phyloP scores from a whole-genome alignment of 1,140 invertebrate species.

The Caenorhabditis latens region DNA sequence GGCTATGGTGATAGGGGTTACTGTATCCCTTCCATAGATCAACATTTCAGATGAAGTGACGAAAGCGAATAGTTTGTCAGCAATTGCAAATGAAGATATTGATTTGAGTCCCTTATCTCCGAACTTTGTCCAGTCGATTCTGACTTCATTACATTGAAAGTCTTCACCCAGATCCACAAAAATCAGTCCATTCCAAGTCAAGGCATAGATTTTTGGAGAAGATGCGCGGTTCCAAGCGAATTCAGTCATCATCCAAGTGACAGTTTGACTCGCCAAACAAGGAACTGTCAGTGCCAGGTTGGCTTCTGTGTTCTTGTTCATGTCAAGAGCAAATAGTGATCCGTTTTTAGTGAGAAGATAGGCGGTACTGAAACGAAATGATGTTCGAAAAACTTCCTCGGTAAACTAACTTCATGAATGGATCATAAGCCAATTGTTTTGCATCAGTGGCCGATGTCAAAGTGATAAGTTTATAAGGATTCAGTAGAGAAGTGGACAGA shows the following conservation, averaged over 20 bases:
- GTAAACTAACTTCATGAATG: slow-evolving; percentile 73
- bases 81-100: slow-evolving; percentile 75
- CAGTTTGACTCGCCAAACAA: slow-evolving; percentile 73
- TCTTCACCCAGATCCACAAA: slow-evolving; percentile 66
- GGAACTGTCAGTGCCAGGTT: slow-evolving; percentile 71
- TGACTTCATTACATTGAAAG: slow-evolving; percentile 73
- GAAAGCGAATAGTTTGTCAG: slow-evolving; percentile 77
- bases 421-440: slow-evolving; percentile 76
- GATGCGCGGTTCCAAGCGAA: slow-evolving; percentile 74
- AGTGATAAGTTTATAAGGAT: slow-evolving; percentile 70
- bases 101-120: slow-evolving; percentile 76
- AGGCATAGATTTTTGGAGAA: slow-evolving; percentile 74
- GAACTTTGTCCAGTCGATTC: slow-evolving; percentile 75
- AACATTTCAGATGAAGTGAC: slow-evolving; percentile 74
- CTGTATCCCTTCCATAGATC: slow-evolving; percentile 69
- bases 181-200: slow-evolving; percentile 77
- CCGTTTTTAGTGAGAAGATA: slow-evolving; percentile 76
- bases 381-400: too few relatives aligned
- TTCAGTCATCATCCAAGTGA: slow-evolving; percentile 76
- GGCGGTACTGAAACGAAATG: slow-evolving; percentile 71
- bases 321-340: slow-evolving; percentile 73
- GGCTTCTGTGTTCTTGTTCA: slow-evolving; percentile 68
- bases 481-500: slow-evolving; percentile 69
- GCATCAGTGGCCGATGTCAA: slow-evolving; percentile 76
- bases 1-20: slow-evolving; percentile 70